Evolutionary conservation across 1,140 invertebrate species (phyloP), one percentile per base, ranked within the genome.

Genomic region (Scaptomyza montana): DNA sequence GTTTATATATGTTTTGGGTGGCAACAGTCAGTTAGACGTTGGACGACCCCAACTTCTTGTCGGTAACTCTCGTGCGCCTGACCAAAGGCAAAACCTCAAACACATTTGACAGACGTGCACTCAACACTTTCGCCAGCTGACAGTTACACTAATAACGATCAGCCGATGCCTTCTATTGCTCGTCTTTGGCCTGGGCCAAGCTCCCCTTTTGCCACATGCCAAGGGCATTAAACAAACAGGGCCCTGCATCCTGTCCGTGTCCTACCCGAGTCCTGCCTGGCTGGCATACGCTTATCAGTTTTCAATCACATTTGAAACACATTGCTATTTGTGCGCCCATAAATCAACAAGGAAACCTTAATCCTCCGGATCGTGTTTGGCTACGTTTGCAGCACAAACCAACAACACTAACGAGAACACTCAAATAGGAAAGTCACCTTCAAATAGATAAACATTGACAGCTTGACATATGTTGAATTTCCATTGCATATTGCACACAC

Each of bases 361-460:
- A 87, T 87, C 82, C 82, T 77, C 63, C 8, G 30, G 59, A 55
- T 56, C 68, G 25, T 68, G 71, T 62, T 69, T 59, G 33, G 33
- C 60, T 68, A 76, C 57, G 16, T 16, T 16, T 16, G 16, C 16
- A 16, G 72, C 61, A 63, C 62, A 43, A 47, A 51, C 49, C 54
- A 28, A 19, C 49, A 30, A 41, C 53, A 53, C 63, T 39, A 43
- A 47, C 43, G 43, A 56, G 3, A 21, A 36, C 47, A 25, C 21
- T 50, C 9, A 36, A 16, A 47, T 28, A 28, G 45, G 49, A 77
- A 80, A 75, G 74, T 68, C 71, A 73, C 54, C 76, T 89, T 87
- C 65, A 57, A 82, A 77, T 74, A 89, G 84, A 89, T 89, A 89
- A 89, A 80, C 69, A 89, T 89, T 89, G 84, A 89, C 85, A 89